Percentiles rank a stretch among this genome's conserved stretches.
Evolutionary conservation across 1,140 invertebrate species (phyloP).

Genomic region (Zaprionus capensis): DNA sequence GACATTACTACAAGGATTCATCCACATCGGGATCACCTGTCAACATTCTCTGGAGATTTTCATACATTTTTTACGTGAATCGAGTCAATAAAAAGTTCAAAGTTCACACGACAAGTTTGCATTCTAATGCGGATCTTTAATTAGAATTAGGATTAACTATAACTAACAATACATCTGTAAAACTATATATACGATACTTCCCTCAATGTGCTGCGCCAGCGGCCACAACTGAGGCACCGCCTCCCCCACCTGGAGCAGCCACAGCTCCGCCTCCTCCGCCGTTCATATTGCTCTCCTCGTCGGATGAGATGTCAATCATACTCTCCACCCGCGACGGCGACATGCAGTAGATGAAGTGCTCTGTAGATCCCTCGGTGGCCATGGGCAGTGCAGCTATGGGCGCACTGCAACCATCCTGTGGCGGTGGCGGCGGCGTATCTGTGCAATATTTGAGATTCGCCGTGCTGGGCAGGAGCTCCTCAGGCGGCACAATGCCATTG

Average conservation of each 20-base stretch:
- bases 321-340: constrained; percentile 82
- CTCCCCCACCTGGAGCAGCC: background rate
- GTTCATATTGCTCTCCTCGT: constrained; percentile 76
- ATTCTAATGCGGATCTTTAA: constrained; percentile 18
- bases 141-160: constrained; percentile 16
- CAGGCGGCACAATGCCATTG: constrained; percentile 59
- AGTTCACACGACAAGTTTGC: constrained; percentile 15
- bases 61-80: constrained; percentile 23
- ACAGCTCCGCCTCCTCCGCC: constrained; percentile 31
- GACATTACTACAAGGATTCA: constrained; percentile 27
- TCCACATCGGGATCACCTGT: background rate
- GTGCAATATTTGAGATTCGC: constrained; percentile 73
- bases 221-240: background rate
- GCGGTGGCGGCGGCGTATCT: constrained; percentile 68
- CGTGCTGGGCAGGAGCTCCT: constrained; percentile 48
- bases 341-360: constrained; percentile 83
- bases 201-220: constrained; percentile 32
- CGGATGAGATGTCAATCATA: constrained; percentile 83
- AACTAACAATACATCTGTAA: constrained; percentile 32
- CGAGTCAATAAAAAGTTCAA: constrained; percentile 39
- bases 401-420: constrained; percentile 47
- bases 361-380: constrained; percentile 60
- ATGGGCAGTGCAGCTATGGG: constrained; percentile 42
- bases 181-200: background rate
- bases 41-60: constrained; percentile 30